Base-by-base conservation (phyloP, 2,888 invertebrate species). In the Lordiphosa fenestrarum region DNA sequence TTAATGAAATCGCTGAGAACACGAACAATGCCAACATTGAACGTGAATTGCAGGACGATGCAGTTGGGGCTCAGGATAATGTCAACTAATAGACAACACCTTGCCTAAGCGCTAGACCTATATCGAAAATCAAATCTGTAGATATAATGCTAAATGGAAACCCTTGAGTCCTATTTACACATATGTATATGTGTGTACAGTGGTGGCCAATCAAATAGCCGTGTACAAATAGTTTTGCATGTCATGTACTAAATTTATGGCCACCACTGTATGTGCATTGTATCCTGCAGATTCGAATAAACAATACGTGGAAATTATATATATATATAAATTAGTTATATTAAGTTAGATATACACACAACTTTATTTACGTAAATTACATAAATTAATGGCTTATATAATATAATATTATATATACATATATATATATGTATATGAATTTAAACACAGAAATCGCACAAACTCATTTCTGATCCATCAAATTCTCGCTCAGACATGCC, bases 1-100 rank as follows among this genome's bases (percentile, higher is more conserved):
- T 89, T 13, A 89, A 89, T 77, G 89, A 89, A 74, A 89, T 89
- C 39, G 89, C 89, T 21, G 89, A 89, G 60, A 89, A 89, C 52
- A 88, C 88, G 60, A 89, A 89, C 49, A 89, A 89, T 69, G 89
- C 89, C 47, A 89, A 89, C 55, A 86, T 89, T 50, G 89, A 89
- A 75, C 85, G 89, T 10, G 87, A 88, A 73, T 62, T 89, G 41
- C 86, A 86, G 53, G 87, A 88, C 44, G 87, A 88, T 59, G 80
- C 80, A 19, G 62, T 69, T 50, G 66, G 69, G 54, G 76, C 64
- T 64, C 66, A 82, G 65, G 80, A 73, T 58, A 65, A 72, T 21
- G 62, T 38, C 39, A 49, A 64, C 53, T 37, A 39, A 2, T 54
- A 66, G 54, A 39, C 23, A 21, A 12, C 36, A 19, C 23, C 13